phyloP scores from a whole-genome alignment of 2,888 invertebrate genomes.

The Euplexia lucipara region DNA sequence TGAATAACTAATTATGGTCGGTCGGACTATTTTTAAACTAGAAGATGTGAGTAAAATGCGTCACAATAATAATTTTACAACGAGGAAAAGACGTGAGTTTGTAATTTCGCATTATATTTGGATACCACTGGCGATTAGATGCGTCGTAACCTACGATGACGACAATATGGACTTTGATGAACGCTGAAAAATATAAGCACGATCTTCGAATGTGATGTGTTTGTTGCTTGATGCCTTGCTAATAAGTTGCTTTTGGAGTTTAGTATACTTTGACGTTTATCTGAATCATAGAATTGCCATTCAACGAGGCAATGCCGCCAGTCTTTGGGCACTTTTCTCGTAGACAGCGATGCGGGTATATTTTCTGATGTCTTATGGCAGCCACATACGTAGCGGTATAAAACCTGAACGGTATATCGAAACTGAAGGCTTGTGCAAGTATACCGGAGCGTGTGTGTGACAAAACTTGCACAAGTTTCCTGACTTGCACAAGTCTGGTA shows the following conservation, averaged over 20 bases:
- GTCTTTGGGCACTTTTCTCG: too few relatives aligned
- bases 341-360: too few relatives aligned
- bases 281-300: too few relatives aligned
- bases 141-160: constrained; percentile 21
- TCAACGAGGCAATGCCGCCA: too few relatives aligned
- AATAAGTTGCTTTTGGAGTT: neutral
- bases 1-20: constrained; percentile 33
- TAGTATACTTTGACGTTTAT: too few relatives aligned
- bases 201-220: constrained; percentile 3
- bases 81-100: constrained; percentile 50
- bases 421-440: too few relatives aligned
- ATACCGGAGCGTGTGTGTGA: too few relatives aligned
- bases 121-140: constrained; percentile 36
- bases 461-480: too few relatives aligned
- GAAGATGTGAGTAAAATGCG: constrained; percentile 27
- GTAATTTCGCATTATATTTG: constrained; percentile 43
- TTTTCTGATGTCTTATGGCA: too few relatives aligned
- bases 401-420: too few relatives aligned
- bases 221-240: neutral
- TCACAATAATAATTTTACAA: constrained; percentile 41
- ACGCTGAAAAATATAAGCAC: neutral
- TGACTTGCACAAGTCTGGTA: too few relatives aligned
- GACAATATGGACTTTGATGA: neutral
- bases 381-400: too few relatives aligned
- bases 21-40: constrained; percentile 37